phyloP scores from a whole-genome alignment of 2,113 vertebrate species.

The Gymnarchus niloticus region DNA sequence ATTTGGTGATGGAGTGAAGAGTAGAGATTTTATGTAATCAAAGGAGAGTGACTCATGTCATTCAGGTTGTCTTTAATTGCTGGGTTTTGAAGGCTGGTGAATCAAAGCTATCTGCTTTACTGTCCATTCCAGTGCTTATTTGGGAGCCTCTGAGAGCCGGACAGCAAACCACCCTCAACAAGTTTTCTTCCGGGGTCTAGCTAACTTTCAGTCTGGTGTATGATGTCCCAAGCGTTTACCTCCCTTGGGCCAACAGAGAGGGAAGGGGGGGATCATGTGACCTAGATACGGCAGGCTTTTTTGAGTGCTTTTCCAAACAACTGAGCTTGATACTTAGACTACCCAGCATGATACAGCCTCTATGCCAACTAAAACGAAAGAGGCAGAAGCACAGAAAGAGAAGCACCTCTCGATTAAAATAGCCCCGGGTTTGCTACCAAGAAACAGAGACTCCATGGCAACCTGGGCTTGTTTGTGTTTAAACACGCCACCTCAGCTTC shows the following conservation, averaged over 20 bases:
- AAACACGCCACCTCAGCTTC: conserved; percentile 36
- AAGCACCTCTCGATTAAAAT: conserved; percentile 32
- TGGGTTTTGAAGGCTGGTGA: not conserved
- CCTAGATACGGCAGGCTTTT: not conserved
- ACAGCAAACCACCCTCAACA: not conserved
- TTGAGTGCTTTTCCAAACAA: not conserved
- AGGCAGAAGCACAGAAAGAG: not conserved
- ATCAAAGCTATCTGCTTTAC: not conserved
- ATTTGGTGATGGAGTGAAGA: not conserved
- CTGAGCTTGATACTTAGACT: not conserved
- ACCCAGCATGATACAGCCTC: too few relatives aligned
- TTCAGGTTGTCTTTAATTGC: not conserved
- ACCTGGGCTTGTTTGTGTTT: conserved; percentile 39
- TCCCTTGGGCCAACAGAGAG: not conserved
- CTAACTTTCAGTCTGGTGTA: not conserved
- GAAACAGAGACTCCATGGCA: conserved; percentile 33
- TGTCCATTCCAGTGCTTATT: not conserved
- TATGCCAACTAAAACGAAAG: not conserved
- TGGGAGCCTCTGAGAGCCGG: not conserved
- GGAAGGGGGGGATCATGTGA: not conserved
- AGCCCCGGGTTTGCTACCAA: conserved; percentile 22
- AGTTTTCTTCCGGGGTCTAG: not conserved
- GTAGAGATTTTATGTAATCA: not conserved
- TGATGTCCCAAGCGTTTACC: not conserved
- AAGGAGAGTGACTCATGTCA: not conserved